These are phyloP conservation scores for Hippolais icterina DNA, from an alignment of 2,113 vertebrate species.

Conservation along the genomic window DNA sequence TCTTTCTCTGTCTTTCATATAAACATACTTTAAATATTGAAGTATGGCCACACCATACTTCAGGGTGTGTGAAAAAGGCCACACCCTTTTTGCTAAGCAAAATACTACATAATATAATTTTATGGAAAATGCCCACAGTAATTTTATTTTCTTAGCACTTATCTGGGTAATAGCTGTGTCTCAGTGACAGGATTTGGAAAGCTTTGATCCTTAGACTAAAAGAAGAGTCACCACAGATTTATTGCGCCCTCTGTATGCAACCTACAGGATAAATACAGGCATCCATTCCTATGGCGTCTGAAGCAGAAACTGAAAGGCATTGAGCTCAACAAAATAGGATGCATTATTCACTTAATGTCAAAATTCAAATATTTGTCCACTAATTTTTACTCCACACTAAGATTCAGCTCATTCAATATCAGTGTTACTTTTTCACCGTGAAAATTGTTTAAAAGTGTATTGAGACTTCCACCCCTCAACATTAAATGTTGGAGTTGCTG, in stretches of 20 bases:
- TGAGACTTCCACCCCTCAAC: neutral
- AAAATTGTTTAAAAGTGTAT: neutral
- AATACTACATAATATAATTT: neutral
- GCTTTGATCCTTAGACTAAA: neutral
- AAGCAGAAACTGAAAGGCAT: conserved; percentile 16
- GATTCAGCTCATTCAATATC: neutral
- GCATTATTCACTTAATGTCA: neutral
- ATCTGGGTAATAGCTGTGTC: neutral
- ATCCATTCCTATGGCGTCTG: neutral
- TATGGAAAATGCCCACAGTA: neutral
- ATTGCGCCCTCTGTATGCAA: neutral
- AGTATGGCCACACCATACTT: no score
- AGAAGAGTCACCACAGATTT: neutral
- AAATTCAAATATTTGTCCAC: neutral
- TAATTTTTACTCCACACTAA: neutral
- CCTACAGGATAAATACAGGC: neutral
- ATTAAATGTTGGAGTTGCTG: neutral
- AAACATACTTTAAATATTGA: neutral
- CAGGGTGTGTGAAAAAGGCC: no score
- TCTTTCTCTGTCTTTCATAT: neutral
- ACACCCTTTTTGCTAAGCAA: neutral
- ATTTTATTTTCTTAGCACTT: neutral
- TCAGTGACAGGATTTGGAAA: neutral
- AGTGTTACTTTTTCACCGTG: neutral
- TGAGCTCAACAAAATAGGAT: neutral